phyloP scores from a whole-genome alignment of 2,113 vertebrate species.

The Orientallactaga bullata region DNA sequence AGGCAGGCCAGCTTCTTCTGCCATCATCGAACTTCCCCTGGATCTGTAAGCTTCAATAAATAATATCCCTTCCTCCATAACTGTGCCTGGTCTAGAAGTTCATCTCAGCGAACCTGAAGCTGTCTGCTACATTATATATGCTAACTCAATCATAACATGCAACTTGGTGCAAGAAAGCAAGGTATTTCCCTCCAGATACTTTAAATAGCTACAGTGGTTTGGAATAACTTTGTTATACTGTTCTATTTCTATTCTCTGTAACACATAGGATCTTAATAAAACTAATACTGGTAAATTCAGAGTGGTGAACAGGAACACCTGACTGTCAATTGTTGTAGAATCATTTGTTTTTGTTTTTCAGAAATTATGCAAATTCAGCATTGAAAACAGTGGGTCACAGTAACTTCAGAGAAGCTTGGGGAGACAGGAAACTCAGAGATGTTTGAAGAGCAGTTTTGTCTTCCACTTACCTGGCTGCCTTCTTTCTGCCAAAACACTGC shows the following conservation, averaged over 20 bases:
- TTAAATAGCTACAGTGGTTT: not conserved
- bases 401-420: not conserved
- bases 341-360: not conserved
- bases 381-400: not conserved
- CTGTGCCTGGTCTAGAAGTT: too few species aligned
- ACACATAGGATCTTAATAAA: not conserved
- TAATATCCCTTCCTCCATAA: too few species aligned
- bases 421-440: not conserved
- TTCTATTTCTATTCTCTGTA: not conserved
- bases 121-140: not conserved
- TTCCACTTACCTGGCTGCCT: slow-evolving; percentile 95
- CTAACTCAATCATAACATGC: not conserved
- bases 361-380: not conserved
- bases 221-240: not conserved
- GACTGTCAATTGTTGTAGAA: not conserved
- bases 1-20: too few species aligned
- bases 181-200: not conserved
- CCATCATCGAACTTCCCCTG: too few species aligned
- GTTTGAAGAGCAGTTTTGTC: not conserved
- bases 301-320: not conserved
- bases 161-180: not conserved
- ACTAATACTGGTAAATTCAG: not conserved
- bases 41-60: too few species aligned
- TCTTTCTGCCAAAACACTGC: slow-evolving; percentile 99
- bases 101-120: too few species aligned